A percentile compares a stretch with the other conserved stretches of the same genome.
phyloP scores from a whole-genome alignment of 2,888 invertebrate species.

The Adelphocoris suturalis region DNA sequence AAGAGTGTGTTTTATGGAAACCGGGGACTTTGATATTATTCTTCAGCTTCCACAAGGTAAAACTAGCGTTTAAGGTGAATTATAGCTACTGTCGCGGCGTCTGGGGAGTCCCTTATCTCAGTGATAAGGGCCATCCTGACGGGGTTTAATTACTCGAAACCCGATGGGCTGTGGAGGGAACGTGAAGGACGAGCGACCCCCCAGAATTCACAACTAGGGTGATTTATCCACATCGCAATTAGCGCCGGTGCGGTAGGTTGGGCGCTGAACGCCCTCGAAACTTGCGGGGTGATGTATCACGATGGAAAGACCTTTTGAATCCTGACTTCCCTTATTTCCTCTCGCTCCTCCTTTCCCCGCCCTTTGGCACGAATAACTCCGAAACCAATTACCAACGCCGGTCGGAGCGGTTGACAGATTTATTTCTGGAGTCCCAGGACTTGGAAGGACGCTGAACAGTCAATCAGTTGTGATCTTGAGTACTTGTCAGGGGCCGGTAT shows the following conservation, averaged over 20 bases:
- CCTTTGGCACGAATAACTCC: conserved; percentile 67
- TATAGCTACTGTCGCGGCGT: neutral
- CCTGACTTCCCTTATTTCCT: conserved; percentile 29
- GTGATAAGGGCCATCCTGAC: neutral
- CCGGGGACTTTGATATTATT: too few relatives aligned
- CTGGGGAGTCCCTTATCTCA: neutral
- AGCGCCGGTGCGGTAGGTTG: conserved; percentile 63
- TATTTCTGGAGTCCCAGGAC: conserved; percentile 30
- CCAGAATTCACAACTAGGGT: conserved; percentile 60
- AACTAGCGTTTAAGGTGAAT: neutral
- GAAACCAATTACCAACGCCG: conserved; percentile 60
- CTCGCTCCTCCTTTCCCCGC: conserved; percentile 3
- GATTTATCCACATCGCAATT: conserved; percentile 66
- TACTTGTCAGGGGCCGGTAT: neutral
- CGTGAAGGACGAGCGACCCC: conserved; percentile 13
- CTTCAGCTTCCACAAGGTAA: too few relatives aligned
- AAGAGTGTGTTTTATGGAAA: too few relatives aligned
- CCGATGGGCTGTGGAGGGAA: neutral
- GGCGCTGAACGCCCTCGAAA: conserved; percentile 22
- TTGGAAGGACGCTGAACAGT: neutral
- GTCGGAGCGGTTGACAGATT: conserved; percentile 45
- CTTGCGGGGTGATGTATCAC: conserved; percentile 39
- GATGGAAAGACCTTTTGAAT: conserved; percentile 29
- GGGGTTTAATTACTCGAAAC: conserved; percentile 39
- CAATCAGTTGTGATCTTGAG: conserved; percentile 8